Evolutionary conservation across 2,797 vertebrate species (phyloP), one percentile per base, ranked within the genome.

Genomic region (Molothrus aeneus): DNA sequence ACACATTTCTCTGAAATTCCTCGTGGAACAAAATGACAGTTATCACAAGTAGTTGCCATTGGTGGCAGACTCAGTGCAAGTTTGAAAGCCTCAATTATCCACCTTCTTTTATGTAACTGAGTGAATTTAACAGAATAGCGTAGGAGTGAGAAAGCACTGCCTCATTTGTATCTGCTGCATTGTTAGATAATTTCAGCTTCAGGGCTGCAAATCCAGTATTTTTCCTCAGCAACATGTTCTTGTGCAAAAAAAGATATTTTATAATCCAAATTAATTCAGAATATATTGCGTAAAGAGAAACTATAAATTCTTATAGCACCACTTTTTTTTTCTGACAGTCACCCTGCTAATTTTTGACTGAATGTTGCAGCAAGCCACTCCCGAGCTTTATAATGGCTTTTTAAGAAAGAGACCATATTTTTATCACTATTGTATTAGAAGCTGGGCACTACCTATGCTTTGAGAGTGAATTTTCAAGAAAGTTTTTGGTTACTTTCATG

Each of bases 91-190:
- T 96, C 92, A 96, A 84, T 96, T 94, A 93, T 94, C 91, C 91
- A 88, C 85, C 81, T 96, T 96, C 95, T 96, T 94, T 96, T 96
- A 95, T 85, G 80, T 95, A 95, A 94, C 82, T 36, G 68, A 79
- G 86, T 63, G 82, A 93, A 63, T 83, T 95, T 74, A 90, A 77
- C 92, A 53, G 88, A 88, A 73, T 73, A 92, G 80, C 0, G 88
- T 97, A 69, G 93, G 92, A 95, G 94, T 96, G 47, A 90, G 89
- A 86, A 96, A 86, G 78, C 15, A 12, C 91, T 87, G 82, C 83
- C 84, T 93, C 92, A 90, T 79, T 85, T 88, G 40, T 95, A 84
- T 88, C 86, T 95, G 42, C 80, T 93, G 86, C 80, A 87, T 93
- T 95, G 84, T 92, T 89, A 95, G 93, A 24, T 92, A 87, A 93